These are phyloP conservation scores for Hippopotamus amphibius DNA, from an alignment of 2,113 vertebrate species.

Conservation along the genomic window DNA sequence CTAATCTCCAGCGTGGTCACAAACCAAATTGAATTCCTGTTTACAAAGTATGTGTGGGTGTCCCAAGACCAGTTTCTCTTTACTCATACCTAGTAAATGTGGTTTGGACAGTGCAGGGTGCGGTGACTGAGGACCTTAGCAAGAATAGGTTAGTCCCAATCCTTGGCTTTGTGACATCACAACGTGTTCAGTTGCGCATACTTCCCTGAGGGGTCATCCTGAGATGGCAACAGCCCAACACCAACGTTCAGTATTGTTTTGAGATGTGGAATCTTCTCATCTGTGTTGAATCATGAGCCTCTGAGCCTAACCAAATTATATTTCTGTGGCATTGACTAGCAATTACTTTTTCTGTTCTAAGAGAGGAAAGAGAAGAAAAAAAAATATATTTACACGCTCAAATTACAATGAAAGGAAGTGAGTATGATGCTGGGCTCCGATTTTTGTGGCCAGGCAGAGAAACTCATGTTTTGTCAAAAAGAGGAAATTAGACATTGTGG, in stretches of 20 bases:
- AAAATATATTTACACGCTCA: conserved; percentile 23
- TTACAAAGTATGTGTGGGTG: not conserved
- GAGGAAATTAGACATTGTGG: conserved; percentile 56
- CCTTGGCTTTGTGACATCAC: conserved; percentile 28
- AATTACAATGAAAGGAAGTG: conserved; percentile 76
- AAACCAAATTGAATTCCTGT: conserved; percentile 26
- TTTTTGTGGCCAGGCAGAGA: conserved; percentile 54
- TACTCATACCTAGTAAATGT: not conserved
- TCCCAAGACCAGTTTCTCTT: not conserved
- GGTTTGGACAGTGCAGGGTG: not conserved
- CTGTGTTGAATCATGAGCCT: conserved; percentile 61
- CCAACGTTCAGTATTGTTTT: conserved; percentile 41
- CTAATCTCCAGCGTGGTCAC: not conserved
- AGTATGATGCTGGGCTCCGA: conserved; percentile 20
- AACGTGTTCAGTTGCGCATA: not conserved
- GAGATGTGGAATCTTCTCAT: not conserved
- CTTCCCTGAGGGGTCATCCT: not conserved
- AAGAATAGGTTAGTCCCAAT: not conserved
- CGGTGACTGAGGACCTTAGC: not conserved
- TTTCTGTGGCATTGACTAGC: conserved; percentile 58
- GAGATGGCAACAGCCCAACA: not conserved
- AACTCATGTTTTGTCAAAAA: conserved; percentile 60
- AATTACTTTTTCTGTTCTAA: conserved; percentile 70
- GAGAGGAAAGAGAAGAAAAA: conserved; percentile 61
- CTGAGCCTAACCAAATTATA: conserved; percentile 48